phyloP scores from a whole-genome alignment of 2,113 vertebrate genomes.

The Apteryx owenii region DNA sequence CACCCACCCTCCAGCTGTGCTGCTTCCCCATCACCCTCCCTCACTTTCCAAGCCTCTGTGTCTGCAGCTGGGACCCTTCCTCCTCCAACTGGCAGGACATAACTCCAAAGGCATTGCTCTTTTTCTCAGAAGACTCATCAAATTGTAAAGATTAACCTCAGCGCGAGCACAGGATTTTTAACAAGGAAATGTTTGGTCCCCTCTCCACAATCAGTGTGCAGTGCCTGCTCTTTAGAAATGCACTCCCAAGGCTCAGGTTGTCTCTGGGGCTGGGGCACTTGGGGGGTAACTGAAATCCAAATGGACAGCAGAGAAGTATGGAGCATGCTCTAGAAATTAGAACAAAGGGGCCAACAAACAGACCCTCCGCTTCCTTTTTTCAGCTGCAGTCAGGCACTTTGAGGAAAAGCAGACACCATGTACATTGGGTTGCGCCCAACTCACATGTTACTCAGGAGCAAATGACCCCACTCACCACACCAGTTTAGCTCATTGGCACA shows the following conservation, averaged over 20 bases:
- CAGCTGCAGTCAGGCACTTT: not conserved
- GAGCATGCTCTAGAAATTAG: not conserved
- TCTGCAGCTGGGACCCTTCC: not conserved
- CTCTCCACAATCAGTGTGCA: not conserved
- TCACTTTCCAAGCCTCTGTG: not conserved
- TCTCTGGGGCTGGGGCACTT: not conserved
- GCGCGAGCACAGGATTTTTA: not conserved
- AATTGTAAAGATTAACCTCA: not conserved
- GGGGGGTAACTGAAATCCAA: not conserved
- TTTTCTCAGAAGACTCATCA: not conserved
- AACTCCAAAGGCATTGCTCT: not conserved
- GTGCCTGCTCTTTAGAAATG: not conserved
- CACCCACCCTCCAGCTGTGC: fast-evolving
- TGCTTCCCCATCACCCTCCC: not conserved
- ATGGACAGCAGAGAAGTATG: not conserved
- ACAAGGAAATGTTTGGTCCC: not conserved
- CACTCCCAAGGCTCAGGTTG: not conserved
- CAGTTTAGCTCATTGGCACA: not conserved
- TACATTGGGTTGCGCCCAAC: fast-evolving
- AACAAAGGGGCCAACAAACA: not conserved
- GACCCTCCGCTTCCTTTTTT: not conserved
- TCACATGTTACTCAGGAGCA: fast-evolving
- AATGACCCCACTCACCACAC: not conserved
- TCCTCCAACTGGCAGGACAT: not conserved
- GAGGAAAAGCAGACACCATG: not conserved